Base-by-base conservation (phyloP, 2,113 vertebrate species). In the Casuarius casuarius region DNA sequence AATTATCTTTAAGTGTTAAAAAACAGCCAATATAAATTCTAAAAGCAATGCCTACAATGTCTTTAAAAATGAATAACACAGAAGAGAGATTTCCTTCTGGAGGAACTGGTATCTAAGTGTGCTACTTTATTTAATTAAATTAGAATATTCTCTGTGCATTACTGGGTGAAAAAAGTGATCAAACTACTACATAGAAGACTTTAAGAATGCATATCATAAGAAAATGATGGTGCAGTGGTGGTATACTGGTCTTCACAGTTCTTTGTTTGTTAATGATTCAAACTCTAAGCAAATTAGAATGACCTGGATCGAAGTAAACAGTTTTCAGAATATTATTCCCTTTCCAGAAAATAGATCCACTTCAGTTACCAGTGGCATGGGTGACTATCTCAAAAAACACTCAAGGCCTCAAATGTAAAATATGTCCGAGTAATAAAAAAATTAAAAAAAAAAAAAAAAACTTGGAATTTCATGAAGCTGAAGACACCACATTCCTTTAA, bases 71-170 rank as follows among this genome's bases (percentile, higher is more conserved):
- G 5, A 54, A 4, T 83, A 89, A 93, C 6, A 31, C 62, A 86
- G 76, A 78, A 74, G 65, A 89, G 90, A 94, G 78, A 89, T 87
- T 92, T 97, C 91, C 96, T 98, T 95, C 93, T 96, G 78, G 91
- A 97, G 95, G 89, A 98, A 92, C 96, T 97, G 91, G 90, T 97
- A 94, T 97, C 96, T 97, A 73, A 94, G 48, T 90, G 77, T 91
- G 65, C 90, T 85, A 95, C 90, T 94, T 94, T 75, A 38, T 85
- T 95, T 89, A 86, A 91, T 96, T 93, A 92, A 88, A 79, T 97
- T 67, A 93, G 66, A 84, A 77, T 83, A 76, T 51, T 76, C 65
- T 95, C 48, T 90, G 87, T 74, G 26, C 80, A 83, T 95, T 83
- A 94, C 87, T 23, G 26, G 8, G n/a, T 78, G 88, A 88, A 59